Percentiles rank a stretch among this genome's conserved stretches.
Evolutionary conservation across 1,140 invertebrate species (phyloP).

Genomic region (Meloidogyne floridensis): DNA sequence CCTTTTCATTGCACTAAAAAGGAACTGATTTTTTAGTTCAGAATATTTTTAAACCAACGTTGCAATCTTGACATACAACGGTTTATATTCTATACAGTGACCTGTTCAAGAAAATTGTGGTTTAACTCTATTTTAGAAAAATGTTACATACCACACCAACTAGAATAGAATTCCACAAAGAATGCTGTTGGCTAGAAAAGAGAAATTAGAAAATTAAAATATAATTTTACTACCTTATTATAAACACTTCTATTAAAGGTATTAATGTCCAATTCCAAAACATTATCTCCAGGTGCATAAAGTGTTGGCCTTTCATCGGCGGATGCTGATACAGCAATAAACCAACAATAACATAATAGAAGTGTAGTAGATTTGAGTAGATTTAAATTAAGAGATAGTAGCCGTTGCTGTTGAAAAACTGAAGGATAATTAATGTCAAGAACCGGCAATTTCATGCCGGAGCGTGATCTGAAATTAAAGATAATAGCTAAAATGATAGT

Average conservation of each 20-base stretch:
- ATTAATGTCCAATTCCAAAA: slow-evolving; percentile 48
- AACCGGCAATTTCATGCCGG: neutral
- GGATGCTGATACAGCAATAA: neutral
- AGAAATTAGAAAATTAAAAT: neutral
- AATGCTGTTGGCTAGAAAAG: slow-evolving; percentile 45
- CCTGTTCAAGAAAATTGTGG: neutral
- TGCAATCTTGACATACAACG: slow-evolving; percentile 50
- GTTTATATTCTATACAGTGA: slow-evolving; percentile 53
- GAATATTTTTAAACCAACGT: slow-evolving; percentile 35
- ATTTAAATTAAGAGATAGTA: neutral
- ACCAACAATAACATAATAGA: neutral
- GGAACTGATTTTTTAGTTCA: neutral
- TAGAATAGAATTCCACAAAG: slow-evolving; percentile 53
- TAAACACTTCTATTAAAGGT: slow-evolving; percentile 51
- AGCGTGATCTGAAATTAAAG: neutral
- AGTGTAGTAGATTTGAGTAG: neutral
- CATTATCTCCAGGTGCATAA: slow-evolving; percentile 42
- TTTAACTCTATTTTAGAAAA: too few species aligned
- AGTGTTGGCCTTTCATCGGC: slow-evolving; percentile 37
- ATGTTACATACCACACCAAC: slow-evolving; percentile 38
- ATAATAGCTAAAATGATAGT: too few species aligned
- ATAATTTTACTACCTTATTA: slow-evolving; percentile 33
- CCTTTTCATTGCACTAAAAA: slow-evolving; percentile 38
- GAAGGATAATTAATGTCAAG: neutral
- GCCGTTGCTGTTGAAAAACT: neutral